Evolutionary conservation across 2,113 vertebrate species (phyloP).

Genomic region (human (Homo sapiens)): DNA sequence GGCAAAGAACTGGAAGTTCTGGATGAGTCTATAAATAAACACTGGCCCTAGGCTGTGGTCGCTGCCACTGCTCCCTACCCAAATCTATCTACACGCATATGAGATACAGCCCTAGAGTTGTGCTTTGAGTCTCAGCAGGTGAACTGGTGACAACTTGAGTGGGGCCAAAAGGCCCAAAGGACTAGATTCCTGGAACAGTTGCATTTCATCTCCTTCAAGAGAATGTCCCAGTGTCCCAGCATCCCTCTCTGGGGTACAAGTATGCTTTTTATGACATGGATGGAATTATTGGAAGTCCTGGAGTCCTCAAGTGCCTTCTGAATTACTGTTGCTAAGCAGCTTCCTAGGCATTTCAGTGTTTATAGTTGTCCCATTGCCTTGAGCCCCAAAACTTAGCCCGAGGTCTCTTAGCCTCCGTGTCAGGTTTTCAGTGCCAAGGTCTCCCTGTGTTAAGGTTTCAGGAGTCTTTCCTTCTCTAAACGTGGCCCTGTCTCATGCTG

Average conservation of each 20-base stretch:
- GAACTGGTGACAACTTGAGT: background rate
- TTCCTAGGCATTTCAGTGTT: background rate
- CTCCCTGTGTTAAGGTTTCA: background rate
- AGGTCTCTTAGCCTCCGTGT: background rate
- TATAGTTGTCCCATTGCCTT: background rate
- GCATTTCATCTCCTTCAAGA: background rate
- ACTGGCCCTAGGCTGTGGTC: background rate
- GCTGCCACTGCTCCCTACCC: background rate
- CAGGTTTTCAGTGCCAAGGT: background rate
- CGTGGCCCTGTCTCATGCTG: background rate
- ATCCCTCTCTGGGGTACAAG: background rate
- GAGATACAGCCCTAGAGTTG: background rate
- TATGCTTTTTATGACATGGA: background rate
- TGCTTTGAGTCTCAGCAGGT: background rate
- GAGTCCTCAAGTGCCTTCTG: background rate
- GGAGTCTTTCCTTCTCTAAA: background rate
- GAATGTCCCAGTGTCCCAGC: background rate
- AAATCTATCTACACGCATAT: background rate
- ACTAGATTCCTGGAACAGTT: background rate
- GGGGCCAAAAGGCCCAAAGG: background rate
- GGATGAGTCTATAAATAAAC: background rate
- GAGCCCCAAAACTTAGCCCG: background rate
- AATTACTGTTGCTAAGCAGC: background rate
- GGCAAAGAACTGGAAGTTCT: background rate
- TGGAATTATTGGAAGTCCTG: background rate